These are phyloP conservation scores for Lycodopsis pacificus DNA, from an alignment of 2,797 vertebrate genomes.

Conservation along the genomic window DNA sequence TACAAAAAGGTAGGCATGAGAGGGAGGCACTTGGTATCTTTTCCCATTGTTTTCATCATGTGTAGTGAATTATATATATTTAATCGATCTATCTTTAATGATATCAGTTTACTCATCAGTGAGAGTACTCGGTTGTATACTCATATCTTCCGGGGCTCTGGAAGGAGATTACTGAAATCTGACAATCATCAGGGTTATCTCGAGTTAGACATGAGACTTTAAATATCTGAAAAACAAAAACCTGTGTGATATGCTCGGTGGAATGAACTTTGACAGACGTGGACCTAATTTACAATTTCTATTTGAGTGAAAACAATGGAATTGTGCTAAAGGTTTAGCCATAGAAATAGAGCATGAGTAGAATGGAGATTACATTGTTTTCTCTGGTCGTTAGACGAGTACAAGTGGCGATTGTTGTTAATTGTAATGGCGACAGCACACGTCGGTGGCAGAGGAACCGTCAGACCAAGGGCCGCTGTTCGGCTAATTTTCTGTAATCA, in stretches of 20 bases:
- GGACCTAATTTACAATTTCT: not conserved
- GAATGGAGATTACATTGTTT: too few relatives aligned
- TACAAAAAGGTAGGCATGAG: constrained; percentile 13
- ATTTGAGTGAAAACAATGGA: too few relatives aligned
- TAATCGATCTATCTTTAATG: not conserved
- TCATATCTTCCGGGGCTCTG: not conserved
- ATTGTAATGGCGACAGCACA: too few relatives aligned
- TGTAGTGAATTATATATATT: not conserved
- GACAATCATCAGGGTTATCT: constrained; percentile 30
- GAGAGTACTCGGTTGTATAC: not conserved
- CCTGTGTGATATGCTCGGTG: not conserved
- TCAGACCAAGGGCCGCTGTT: too few relatives aligned
- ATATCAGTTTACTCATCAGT: not conserved
- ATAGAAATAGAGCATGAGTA: too few relatives aligned
- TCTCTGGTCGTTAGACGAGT: too few relatives aligned
- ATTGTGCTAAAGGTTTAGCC: too few relatives aligned
- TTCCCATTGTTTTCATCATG: not conserved
- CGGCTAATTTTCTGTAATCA: too few relatives aligned
- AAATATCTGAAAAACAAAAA: constrained; percentile 11
- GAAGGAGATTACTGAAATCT: not conserved
- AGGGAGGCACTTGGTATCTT: not conserved
- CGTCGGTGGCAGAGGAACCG: too few relatives aligned
- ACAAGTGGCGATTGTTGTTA: too few relatives aligned
- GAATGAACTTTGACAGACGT: constrained; percentile 12
- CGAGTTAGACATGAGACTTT: constrained; percentile 2